These are phyloP conservation scores for Rhabdornis inornatus DNA, from an alignment of 2,113 vertebrate genomes.

Conservation along the genomic window DNA sequence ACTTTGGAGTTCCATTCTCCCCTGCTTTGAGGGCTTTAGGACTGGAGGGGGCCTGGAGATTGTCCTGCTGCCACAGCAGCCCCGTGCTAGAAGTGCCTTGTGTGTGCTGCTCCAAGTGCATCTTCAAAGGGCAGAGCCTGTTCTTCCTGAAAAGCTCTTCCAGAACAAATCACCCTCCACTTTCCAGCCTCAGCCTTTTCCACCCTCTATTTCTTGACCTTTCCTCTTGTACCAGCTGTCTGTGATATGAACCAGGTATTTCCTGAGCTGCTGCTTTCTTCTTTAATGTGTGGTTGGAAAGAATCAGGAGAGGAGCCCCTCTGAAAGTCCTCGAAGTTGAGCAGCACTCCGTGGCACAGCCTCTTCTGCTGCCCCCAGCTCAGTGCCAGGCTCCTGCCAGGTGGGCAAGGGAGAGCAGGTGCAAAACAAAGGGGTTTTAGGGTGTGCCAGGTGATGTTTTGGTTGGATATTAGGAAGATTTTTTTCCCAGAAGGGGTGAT, in stretches of 20 bases:
- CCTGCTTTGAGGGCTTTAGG: too few relatives aligned
- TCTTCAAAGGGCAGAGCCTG: neutral
- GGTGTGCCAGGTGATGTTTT: neutral
- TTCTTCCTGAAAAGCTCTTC: neutral
- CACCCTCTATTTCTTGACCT: accelerated
- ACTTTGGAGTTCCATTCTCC: too few relatives aligned
- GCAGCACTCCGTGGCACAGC: too few relatives aligned
- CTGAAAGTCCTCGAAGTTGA: neutral
- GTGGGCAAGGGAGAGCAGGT: neutral
- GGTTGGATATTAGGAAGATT: neutral
- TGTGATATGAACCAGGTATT: neutral
- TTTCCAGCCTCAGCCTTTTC: neutral
- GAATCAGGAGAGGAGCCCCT: neutral
- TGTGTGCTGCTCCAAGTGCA: accelerated
- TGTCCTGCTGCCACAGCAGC: neutral
- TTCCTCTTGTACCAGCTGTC: too few relatives aligned
- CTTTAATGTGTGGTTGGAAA: neutral
- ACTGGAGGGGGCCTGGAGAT: neutral
- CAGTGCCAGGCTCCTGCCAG: neutral
- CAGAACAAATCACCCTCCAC: neutral
- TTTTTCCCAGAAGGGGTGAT: too few relatives aligned
- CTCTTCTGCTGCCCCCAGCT: accelerated
- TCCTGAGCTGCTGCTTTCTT: neutral
- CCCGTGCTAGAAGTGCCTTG: too few relatives aligned
- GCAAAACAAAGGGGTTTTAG: neutral